Percentiles rank a stretch among this genome's conserved stretches.
Conservation (phyloP, 2,797 vertebrate species). For the Mus minutoides region DNA sequence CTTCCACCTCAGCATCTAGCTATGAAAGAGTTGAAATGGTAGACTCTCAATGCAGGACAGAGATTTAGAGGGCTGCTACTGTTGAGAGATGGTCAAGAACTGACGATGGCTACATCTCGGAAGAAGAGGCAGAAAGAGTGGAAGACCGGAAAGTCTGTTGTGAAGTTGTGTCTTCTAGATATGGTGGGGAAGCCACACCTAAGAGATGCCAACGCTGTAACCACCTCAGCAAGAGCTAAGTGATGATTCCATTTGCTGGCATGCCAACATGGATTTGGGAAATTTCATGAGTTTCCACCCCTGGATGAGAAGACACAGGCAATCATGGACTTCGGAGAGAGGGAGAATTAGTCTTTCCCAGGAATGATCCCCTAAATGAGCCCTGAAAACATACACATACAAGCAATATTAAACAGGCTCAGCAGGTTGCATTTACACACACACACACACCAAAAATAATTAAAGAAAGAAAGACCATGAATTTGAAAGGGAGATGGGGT, state of each 20-base stretch:
- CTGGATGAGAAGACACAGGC: not conserved
- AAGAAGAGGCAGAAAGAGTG: not conserved
- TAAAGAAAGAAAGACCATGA: not conserved
- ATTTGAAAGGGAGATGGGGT: not conserved
- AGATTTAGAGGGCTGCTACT: rapidly evolving
- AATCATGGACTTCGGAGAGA: not conserved
- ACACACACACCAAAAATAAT: not conserved
- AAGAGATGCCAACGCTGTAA: no score
- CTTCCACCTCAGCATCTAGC: not conserved
- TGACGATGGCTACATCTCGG: no score
- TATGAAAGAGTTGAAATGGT: not conserved
- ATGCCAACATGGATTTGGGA: not conserved
- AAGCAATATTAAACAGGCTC: not conserved
- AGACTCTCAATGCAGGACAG: not conserved
- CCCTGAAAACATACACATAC: not conserved
- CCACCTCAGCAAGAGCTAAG: not conserved
- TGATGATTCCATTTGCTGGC: not conserved
- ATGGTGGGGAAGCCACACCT: not conserved
- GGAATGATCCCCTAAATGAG: not conserved
- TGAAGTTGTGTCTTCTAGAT: not conserved
- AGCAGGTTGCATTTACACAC: not conserved
- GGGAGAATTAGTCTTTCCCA: not conserved
- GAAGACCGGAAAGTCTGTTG: not conserved
- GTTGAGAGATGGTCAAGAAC: not conserved
- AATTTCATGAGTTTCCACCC: not conserved